A percentile compares a stretch with the other conserved stretches of the same genome.
Conservation (phyloP, 2,797 vertebrate genomes). For the Helarctos malayanus region DNA sequence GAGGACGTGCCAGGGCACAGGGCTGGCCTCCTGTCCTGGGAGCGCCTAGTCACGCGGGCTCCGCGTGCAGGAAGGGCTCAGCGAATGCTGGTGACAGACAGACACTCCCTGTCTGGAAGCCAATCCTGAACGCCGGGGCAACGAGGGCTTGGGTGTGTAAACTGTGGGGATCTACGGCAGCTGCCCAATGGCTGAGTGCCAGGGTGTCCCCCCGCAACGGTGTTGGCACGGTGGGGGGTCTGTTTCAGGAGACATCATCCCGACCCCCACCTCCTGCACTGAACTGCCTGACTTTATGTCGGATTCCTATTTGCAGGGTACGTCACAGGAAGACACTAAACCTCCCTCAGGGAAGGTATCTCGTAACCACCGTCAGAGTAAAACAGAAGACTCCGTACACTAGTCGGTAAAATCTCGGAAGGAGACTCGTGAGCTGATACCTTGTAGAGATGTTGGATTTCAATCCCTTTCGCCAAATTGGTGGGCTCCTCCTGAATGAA, state of each 20-base stretch:
- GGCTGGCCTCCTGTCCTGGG: background rate
- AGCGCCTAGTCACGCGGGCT: background rate
- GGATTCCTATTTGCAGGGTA: background rate
- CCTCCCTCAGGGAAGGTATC: background rate
- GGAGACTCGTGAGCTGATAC: conserved; percentile 83
- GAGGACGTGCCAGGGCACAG: background rate
- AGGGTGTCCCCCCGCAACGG: background rate
- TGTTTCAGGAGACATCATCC: background rate
- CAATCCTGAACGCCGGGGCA: background rate
- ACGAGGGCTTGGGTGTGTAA: background rate
- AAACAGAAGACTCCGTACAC: background rate
- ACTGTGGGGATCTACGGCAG: too few species aligned
- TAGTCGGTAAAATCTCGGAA: background rate
- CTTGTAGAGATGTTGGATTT: conserved; percentile 96
- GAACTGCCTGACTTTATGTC: background rate
- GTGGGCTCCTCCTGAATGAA: conserved; percentile 95
- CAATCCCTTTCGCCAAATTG: conserved; percentile 93
- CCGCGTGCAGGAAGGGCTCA: background rate
- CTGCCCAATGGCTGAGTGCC: background rate
- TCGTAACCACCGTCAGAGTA: background rate
- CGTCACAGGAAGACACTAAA: background rate
- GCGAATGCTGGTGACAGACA: background rate
- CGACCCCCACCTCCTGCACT: background rate
- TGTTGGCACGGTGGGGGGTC: background rate
- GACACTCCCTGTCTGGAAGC: background rate